A percentile compares a stretch with the other conserved stretches of the same genome.
Conservation (phyloP, 2,888 invertebrate genomes). For the Microplitis manilae region DNA sequence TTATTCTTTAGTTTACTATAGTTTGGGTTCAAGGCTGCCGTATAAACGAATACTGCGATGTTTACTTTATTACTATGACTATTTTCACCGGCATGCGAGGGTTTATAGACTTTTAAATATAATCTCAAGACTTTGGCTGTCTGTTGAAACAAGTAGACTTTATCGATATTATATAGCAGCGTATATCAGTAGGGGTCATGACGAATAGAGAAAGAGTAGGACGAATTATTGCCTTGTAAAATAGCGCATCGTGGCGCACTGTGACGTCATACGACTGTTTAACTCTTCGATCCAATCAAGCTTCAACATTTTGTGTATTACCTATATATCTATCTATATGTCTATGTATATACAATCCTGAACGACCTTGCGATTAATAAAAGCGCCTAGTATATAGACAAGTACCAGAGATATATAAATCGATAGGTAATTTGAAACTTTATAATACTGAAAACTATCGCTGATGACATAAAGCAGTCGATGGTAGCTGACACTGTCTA, state of each 20-base stretch:
- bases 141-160: neutral
- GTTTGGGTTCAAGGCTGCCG: conserved; percentile 20
- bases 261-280: conserved; percentile 48
- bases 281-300: conserved; percentile 46
- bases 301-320: neutral
- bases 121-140: neutral
- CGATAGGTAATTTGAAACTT: conserved; percentile 13
- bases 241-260: conserved; percentile 54
- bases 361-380: conserved; percentile 29
- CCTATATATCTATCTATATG: neutral
- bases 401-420: neutral
- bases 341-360: neutral
- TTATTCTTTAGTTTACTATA: neutral
- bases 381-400: conserved; percentile 12
- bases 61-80: conserved; percentile 4
- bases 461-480: conserved; percentile 10
- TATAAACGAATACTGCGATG: neutral
- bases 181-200: conserved; percentile 21
- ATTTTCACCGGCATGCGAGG: conserved; percentile 17
- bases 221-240: conserved; percentile 52
- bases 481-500: neutral
- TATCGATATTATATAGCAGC: conserved; percentile 22
- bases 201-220: conserved; percentile 27
- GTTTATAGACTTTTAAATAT: conserved; percentile 3
- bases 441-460: conserved; percentile 7